Percentiles rank a stretch among this genome's conserved stretches.
Evolutionary conservation across 2,113 vertebrate species (phyloP).

Genomic region (Oryctolagus cuniculus): mOryCun1.1 NC_091432.1:78622001-78622500

Average conservation of each 20-base stretch:
- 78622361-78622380: too few relatives aligned
- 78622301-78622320: neutral
- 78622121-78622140: neutral
- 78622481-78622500: neutral
- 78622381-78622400: too few relatives aligned
- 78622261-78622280: constrained; percentile 5
- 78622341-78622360: too few relatives aligned
- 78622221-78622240: neutral
- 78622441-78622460: too few relatives aligned
- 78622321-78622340: too few relatives aligned
- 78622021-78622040: too few relatives aligned
- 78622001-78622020: too few relatives aligned
- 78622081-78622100: neutral
- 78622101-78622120: constrained; percentile 40
- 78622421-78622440: neutral
- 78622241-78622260: constrained; percentile 22
- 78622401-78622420: too few relatives aligned
- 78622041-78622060: too few relatives aligned
- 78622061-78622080: too few relatives aligned
- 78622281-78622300: neutral
- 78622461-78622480: neutral
- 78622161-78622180: neutral
- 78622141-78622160: neutral
- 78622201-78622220: constrained; percentile 8
- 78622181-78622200: constrained; percentile 26